phyloP scores from a whole-genome alignment of 2,888 invertebrate species.

The Brassicogethes aeneus region DNA sequence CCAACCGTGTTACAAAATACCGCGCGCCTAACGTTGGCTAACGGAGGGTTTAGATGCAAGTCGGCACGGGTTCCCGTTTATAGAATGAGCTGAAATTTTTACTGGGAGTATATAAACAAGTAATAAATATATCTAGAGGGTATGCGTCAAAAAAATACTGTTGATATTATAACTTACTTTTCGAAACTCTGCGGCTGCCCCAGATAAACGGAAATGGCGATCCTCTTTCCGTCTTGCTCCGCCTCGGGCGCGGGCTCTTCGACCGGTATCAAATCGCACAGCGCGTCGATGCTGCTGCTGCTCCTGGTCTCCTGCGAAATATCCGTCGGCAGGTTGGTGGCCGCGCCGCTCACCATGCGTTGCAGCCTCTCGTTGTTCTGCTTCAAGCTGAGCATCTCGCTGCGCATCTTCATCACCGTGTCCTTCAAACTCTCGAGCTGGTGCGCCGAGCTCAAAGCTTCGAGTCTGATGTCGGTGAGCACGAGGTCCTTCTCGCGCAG shows the following conservation, averaged over 20 bases:
- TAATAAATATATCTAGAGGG: constrained; percentile 2
- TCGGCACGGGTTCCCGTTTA: too few species aligned
- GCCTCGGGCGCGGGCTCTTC: constrained; percentile 36
- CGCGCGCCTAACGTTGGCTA: too few species aligned
- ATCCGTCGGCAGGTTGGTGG: constrained; percentile 28
- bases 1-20: too few species aligned
- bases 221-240: constrained; percentile 70
- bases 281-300: constrained; percentile 35
- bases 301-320: constrained; percentile 27
- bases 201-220: constrained; percentile 79
- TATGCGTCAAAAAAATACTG: background rate
- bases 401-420: constrained; percentile 94
- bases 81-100: too few species aligned
- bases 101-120: too few species aligned
- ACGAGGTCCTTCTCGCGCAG: constrained; percentile 93
- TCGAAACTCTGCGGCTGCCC: constrained; percentile 73
- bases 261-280: constrained; percentile 36
- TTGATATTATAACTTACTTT: constrained; percentile 23
- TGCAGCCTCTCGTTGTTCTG: constrained; percentile 94
- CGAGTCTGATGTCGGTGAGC: constrained; percentile 90
- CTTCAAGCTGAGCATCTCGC: constrained; percentile 93
- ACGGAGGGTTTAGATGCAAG: too few species aligned
- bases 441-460: constrained; percentile 94
- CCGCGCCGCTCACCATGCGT: constrained; percentile 56
- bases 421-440: constrained; percentile 94